phyloP scores from a whole-genome alignment of 2,888 invertebrate genomes.

The Acanthoscelides obtectus region DNA sequence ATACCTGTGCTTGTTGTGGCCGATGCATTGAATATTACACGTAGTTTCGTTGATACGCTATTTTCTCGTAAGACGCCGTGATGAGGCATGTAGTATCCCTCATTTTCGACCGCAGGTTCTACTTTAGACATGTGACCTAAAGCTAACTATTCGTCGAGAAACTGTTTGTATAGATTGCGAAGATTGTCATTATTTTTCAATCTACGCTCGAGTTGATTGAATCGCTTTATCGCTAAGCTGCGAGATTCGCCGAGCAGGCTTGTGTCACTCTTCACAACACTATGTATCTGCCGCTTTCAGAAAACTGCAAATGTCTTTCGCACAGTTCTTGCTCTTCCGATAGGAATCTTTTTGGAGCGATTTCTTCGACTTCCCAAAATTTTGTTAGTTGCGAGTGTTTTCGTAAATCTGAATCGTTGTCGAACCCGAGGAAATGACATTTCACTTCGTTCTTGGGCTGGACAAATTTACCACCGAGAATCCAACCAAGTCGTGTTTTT shows the following conservation, averaged over 20 bases:
- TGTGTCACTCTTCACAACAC: conserved; percentile 10
- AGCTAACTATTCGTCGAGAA: conserved; percentile 15
- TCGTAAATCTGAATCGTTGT: not conserved
- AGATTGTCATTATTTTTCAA: conserved; percentile 5
- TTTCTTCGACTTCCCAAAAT: conserved; percentile 18
- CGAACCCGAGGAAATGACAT: not conserved
- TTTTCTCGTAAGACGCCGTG: conserved; percentile 14
- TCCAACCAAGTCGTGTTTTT: conserved; percentile 20
- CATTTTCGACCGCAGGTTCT: not conserved
- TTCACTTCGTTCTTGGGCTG: not conserved
- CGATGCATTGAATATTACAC: conserved; percentile 22
- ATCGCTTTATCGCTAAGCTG: conserved; percentile 8
- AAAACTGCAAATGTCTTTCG: conserved; percentile 2
- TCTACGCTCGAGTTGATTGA: conserved; percentile 10
- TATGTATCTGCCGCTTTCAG: conserved; percentile 11
- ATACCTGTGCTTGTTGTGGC: conserved; percentile 11
- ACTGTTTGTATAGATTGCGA: conserved; percentile 10
- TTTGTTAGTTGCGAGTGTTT: conserved; percentile 14
- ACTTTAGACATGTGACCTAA: conserved; percentile 18
- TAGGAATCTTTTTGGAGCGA: not conserved
- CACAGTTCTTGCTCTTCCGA: conserved; percentile 8
- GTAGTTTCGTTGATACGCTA: conserved; percentile 14
- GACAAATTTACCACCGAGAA: conserved; percentile 14
- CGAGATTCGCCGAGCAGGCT: conserved; percentile 7
- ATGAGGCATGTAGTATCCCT: conserved; percentile 18